These are phyloP conservation scores for Lasioglossum zephyrum DNA, from an alignment of 2,888 invertebrate genomes.

Conservation along the genomic window DNA sequence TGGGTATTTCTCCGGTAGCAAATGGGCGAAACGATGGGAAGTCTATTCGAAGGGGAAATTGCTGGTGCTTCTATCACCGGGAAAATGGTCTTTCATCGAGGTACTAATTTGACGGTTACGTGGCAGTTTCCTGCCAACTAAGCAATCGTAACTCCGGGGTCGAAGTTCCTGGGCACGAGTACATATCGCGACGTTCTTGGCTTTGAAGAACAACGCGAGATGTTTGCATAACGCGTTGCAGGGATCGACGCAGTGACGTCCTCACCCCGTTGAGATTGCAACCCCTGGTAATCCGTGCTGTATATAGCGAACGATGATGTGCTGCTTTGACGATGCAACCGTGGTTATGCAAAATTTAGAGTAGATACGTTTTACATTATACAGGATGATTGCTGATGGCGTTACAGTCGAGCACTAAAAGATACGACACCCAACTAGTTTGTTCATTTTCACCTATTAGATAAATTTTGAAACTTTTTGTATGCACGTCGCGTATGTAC, in stretches of 20 bases:
- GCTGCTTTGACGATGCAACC: constrained; percentile 5
- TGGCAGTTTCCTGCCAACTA: constrained; percentile 47
- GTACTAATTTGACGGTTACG: constrained; percentile 60
- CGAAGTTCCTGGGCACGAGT: constrained; percentile 6
- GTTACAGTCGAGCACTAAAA: not conserved
- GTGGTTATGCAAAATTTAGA: not conserved
- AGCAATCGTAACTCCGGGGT: constrained; percentile 38
- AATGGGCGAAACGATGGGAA: constrained; percentile 44
- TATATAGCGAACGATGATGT: not conserved
- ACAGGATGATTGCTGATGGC: not conserved
- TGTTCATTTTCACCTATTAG: too few species aligned
- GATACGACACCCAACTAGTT: too few species aligned
- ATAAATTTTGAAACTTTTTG: too few species aligned
- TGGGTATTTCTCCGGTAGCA: constrained; percentile 30
- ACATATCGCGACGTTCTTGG: constrained; percentile 7
- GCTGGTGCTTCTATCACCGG: constrained; percentile 56
- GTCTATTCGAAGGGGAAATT: constrained; percentile 42
- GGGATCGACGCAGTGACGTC: not conserved
- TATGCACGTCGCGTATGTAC: too few species aligned
- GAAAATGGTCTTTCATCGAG: constrained; percentile 62
- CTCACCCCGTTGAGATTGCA: constrained; percentile 6
- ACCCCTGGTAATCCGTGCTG: not conserved
- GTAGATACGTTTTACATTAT: not conserved
- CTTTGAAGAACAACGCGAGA: constrained; percentile 10
- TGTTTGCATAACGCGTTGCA: constrained; percentile 45